Evolutionary conservation across 92 coral and sea anemone species (phyloP), one percentile per base, ranked within the genome.

Genomic region (Porites divaricata): DNA sequence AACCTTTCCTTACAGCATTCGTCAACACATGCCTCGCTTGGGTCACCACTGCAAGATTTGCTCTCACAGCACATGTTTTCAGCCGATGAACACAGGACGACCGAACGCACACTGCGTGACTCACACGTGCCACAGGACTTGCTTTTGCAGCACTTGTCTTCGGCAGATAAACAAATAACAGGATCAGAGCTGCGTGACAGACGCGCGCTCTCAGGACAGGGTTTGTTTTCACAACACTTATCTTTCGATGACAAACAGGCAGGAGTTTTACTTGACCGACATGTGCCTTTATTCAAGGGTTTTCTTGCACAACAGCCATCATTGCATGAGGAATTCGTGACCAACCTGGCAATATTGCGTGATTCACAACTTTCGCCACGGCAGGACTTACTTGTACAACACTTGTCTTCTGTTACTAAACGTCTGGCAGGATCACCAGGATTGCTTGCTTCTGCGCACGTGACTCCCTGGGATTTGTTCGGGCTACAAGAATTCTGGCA

Each of bases 1-100:
- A 54, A 56, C 51, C 23, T 16, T 8, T 26, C 2, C 75, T 75
- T 71, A 11, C 80, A 51, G 21, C 80, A 22, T 17, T 17, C 3
- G 8, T 56, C 67, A 16, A 8, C 67, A 5, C 20, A 12, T 8
- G 76, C 9, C 58, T 53, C 64, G 50, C 7, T 35, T 35, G 45
- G 45, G 45, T 6, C 6, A 35, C 45, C 45, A 35, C 45, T 35
- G 45, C 77, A 72, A 19, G 8, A 8, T 19, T 49, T 50, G 16
- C 77, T 74, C 5, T 71, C 67, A 10, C 73, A 71, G 66, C 79
- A 78, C 56, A 49, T 61, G 50, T 70, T 59, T 22, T 86, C 50
- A 54, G 10, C 24, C 4, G 2, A 19, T 15, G 64, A 19, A 24
- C 23, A 45, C 52, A 54, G 41, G 54, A 35, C 74, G 48, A 45